Base-by-base conservation (phyloP, 2,888 invertebrate genomes). In the Apotomis capreana region DNA sequence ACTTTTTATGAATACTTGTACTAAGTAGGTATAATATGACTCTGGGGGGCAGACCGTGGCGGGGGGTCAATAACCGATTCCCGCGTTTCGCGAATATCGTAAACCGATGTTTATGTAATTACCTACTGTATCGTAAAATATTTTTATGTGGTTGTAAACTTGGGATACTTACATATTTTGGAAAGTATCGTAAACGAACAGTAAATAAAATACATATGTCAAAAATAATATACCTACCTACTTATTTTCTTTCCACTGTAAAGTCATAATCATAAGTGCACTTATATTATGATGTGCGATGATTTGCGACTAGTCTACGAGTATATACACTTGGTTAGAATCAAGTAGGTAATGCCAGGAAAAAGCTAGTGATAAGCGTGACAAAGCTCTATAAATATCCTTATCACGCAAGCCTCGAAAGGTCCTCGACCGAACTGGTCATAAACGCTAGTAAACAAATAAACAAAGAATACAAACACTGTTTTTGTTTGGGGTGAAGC, bases 361-460 rank as follows among this genome's bases (percentile, higher is more conserved):
- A 55, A 55, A 65, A 65, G 44, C 64, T 55, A 57, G 15, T 64
- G 64, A 65, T 54, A 69, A 63, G 57, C 51, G 52, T 64, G 49
- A 36, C 55, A 71, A 67, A 71, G 70, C 49, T 71, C 70, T 71
- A 67, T 67, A 71, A 71, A 71, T 71, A 71, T 54, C 54, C 55
- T 71, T 71, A 71, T 61, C 70, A 71, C 49, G 69, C 69, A 5
- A 60, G 54, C 65, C 59, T 58, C 60, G 44, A 61, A 57, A 60
- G 70, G 49, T 65, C 40, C 36, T 36, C 65, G 70, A 70, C 60
- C 70, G 26, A 12, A 13, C 10, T 26, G 55, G 10, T 40, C 46
- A 46, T 57, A 36, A 54, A 26, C 44, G 60, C 13, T 54, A 37
- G 36, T 46, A 44, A 37, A 54, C 13, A 54, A 68, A 69, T 62